phyloP scores from a whole-genome alignment of 2,113 vertebrate genomes.

The Mugil cephalus region DNA sequence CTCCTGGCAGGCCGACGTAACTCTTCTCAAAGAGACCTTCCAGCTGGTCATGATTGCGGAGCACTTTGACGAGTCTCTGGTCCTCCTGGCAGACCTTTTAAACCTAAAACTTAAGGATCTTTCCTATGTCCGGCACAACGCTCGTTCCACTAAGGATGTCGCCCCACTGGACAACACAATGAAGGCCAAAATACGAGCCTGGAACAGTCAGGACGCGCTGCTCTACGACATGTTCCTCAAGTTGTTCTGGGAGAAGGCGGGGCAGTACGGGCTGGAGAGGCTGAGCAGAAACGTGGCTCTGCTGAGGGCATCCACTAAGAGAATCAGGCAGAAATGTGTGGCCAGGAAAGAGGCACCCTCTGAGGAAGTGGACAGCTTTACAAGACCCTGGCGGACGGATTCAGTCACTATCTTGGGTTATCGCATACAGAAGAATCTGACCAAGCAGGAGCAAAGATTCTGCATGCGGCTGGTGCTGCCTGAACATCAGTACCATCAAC shows the following conservation, averaged over 20 bases:
- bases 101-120: constrained; percentile 58
- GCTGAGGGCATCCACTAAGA: constrained; percentile 36
- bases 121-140: constrained; percentile 58
- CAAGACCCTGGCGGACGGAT: constrained; percentile 20
- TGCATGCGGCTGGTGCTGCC: constrained; percentile 64
- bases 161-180: background rate
- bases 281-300: constrained; percentile 44
- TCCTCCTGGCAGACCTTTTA: constrained; percentile 54
- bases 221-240: constrained; percentile 66
- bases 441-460: constrained; percentile 41
- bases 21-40: constrained; percentile 56
- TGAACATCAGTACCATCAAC: constrained; percentile 60
- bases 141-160: background rate
- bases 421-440: constrained; percentile 45
- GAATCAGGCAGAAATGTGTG: constrained; percentile 40
- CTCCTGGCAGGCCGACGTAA: constrained; percentile 40
- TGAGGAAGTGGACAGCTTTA: constrained; percentile 18
- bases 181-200: constrained; percentile 30
- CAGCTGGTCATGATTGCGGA: constrained; percentile 68
- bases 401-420: constrained; percentile 56
- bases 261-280: constrained; percentile 44
- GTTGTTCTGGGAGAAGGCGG: constrained; percentile 58
- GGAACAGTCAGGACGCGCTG: constrained; percentile 60
- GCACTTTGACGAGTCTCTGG: constrained; percentile 71
- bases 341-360: constrained; percentile 42